Conservation (phyloP, 2,113 vertebrate species). For the Podiceps cristatus region DNA sequence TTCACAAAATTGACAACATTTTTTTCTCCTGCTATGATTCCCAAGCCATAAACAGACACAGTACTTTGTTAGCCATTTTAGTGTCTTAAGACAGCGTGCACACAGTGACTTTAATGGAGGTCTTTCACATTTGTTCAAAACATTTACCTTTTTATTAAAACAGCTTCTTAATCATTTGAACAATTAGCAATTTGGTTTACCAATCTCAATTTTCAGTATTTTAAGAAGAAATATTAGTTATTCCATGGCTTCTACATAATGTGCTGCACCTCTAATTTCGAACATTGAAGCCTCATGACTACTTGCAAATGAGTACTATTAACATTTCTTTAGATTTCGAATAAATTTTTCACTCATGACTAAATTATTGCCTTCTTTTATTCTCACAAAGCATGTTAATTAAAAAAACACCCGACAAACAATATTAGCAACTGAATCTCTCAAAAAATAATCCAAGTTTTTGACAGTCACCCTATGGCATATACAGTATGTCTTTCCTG, state of each 20-base stretch:
- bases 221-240: not conserved
- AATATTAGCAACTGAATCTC: not conserved
- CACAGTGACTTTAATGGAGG: not conserved
- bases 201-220: not conserved
- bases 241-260: not conserved
- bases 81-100: not conserved
- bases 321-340: constrained; percentile 46
- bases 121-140: not conserved
- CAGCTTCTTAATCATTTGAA: not conserved
- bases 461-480: not conserved
- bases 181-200: not conserved
- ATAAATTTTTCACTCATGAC: not conserved
- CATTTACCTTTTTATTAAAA: not conserved
- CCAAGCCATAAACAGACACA: not conserved
- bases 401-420: not conserved
- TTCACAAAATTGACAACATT: not conserved
- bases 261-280: not conserved
- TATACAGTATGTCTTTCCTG: not conserved
- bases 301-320: constrained; percentile 40
- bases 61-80: not conserved
- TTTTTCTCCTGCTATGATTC: not conserved
- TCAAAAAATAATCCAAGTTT: constrained; percentile 35
- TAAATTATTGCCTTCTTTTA: constrained; percentile 1
- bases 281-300: not conserved
- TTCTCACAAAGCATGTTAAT: not conserved